Percentiles rank a stretch among this genome's conserved stretches.
These are phyloP conservation scores for Mus minutoides DNA, from an alignment of 2,797 vertebrate species.

Conservation along the genomic window DNA sequence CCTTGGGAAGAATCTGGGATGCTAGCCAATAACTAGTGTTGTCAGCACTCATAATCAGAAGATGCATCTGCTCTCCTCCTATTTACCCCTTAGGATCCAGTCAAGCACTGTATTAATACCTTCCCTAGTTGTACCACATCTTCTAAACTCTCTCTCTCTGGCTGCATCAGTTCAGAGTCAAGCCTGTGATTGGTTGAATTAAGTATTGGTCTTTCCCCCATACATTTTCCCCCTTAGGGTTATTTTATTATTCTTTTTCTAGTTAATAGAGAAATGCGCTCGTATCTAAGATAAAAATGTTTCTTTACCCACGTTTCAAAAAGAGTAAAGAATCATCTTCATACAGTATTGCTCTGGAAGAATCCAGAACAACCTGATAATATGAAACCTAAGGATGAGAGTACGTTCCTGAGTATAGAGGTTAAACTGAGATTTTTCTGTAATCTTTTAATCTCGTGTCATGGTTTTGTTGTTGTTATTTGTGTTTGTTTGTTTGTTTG, in stretches of 20 bases:
- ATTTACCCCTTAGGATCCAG: not conserved
- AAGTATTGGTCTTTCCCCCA: not conserved
- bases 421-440: constrained; percentile 7
- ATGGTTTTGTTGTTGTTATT: not conserved
- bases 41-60: constrained; percentile 28
- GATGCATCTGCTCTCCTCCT: constrained; percentile 3
- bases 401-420: not conserved
- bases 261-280: constrained; percentile 27
- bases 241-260: constrained; percentile 18
- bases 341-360: constrained; percentile 17
- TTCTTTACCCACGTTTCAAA: not conserved
- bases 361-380: constrained; percentile 37
- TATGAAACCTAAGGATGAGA: not conserved
- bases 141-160: not conserved
- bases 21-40: not conserved
- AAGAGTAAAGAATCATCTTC: constrained; percentile 10
- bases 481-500: not conserved
- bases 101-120: not conserved
- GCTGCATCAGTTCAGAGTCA: not conserved
- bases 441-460: constrained; percentile 14
- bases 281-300: constrained; percentile 15
- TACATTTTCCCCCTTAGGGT: not conserved
- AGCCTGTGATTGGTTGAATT: not conserved
- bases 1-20: constrained; percentile 16
- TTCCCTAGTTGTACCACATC: not conserved